Percentiles rank a stretch among this genome's conserved stretches.
Conservation (phyloP, 2,797 vertebrate genomes). For the Pipistrellus nathusii region DNA sequence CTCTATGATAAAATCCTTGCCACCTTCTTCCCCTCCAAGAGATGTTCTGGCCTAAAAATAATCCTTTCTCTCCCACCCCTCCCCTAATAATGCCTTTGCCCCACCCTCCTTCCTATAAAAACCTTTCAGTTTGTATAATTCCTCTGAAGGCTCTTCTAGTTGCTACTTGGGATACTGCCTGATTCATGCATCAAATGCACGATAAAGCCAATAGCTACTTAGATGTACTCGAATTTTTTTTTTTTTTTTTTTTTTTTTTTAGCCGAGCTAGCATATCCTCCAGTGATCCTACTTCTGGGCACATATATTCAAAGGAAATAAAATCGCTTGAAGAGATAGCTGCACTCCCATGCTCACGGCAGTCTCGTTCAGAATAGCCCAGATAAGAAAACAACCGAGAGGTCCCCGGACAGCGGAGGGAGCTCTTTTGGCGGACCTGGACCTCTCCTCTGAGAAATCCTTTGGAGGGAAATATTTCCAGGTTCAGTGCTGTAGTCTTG, state of each 20-base stretch:
- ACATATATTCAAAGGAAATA: background rate
- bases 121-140: background rate
- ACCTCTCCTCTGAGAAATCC: background rate
- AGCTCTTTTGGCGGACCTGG: background rate
- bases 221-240: background rate
- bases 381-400: background rate
- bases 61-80: background rate
- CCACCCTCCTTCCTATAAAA: background rate
- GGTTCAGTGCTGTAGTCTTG: background rate
- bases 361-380: background rate
- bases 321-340: background rate
- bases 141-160: background rate
- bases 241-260: background rate
- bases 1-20: background rate
- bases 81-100: background rate
- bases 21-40: background rate
- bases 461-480: conserved; percentile 10
- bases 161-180: background rate
- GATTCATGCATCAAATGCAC: background rate
- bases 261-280: background rate
- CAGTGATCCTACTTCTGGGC: background rate
- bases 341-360: background rate
- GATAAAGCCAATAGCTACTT: background rate
- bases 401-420: background rate
- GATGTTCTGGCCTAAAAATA: background rate